A percentile compares a stretch with the other conserved stretches of the same genome.
Conservation (phyloP, 2,113 vertebrate genomes). For the Pomatorhinus ruficollis region DNA sequence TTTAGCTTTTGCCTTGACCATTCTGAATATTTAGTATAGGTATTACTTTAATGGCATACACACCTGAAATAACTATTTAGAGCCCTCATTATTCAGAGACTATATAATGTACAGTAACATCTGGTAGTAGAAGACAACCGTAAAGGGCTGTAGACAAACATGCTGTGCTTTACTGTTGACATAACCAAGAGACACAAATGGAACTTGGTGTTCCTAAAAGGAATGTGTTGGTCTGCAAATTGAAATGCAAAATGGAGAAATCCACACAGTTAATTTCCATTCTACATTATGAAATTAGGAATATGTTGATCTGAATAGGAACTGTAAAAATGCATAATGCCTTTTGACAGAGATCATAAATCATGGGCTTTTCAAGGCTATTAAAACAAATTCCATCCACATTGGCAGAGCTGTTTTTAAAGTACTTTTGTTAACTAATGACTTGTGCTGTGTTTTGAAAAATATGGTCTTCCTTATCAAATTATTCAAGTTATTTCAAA, state of each 20-base stretch:
- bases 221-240: background rate
- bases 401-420: slow-evolving; percentile 11
- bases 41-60: background rate
- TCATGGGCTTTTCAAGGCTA: slow-evolving; percentile 33
- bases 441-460: background rate
- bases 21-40: background rate
- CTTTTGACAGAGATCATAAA: slow-evolving; percentile 49
- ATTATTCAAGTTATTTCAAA: background rate
- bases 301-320: slow-evolving; percentile 23
- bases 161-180: background rate
- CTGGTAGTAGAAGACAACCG: background rate
- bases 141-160: background rate
- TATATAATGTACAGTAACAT: background rate
- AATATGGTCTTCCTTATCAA: background rate
- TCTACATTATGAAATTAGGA: slow-evolving; percentile 31
- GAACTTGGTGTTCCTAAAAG: slow-evolving; percentile 28
- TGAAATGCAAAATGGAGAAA: slow-evolving; percentile 20
- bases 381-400: slow-evolving; percentile 46
- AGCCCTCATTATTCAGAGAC: background rate
- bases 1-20: background rate
- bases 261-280: slow-evolving; percentile 32
- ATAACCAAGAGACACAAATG: background rate
- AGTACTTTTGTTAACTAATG: background rate
- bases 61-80: background rate
- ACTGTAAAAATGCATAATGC: slow-evolving; percentile 34